phyloP scores from a whole-genome alignment of 1,140 invertebrate species.

The Vollenhovia emeryi region DNA sequence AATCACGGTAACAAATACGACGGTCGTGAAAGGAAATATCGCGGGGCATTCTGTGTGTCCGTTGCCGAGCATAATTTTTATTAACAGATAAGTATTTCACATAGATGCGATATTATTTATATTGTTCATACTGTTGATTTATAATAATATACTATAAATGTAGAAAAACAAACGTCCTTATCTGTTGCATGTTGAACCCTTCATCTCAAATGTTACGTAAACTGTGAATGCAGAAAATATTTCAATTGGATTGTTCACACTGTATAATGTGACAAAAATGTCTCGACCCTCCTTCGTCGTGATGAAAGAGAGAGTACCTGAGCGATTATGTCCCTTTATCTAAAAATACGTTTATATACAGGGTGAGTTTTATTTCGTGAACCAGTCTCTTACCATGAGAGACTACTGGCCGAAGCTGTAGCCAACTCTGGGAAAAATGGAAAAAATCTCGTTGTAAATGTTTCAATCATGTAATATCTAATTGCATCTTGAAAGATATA shows the following conservation, averaged over 20 bases:
- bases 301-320: background rate
- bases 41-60: background rate
- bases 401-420: no score
- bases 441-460: no score
- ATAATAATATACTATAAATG: conserved; percentile 22
- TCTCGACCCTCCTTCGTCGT: background rate
- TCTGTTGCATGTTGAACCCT: no score
- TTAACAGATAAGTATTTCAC: conserved; percentile 20
- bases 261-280: background rate
- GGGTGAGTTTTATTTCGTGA: no score
- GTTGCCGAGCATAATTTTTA: background rate
- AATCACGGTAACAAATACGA: background rate
- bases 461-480: no score
- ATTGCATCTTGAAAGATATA: no score
- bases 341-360: no score
- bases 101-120: conserved; percentile 35
- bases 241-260: background rate
- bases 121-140: conserved; percentile 15
- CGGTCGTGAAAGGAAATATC: background rate
- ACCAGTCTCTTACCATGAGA: no score
- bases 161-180: background rate
- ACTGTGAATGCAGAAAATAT: background rate
- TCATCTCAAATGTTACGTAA: background rate
- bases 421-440: no score
- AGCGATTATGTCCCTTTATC: background rate